Evolutionary conservation across 1,140 invertebrate species (phyloP).

Genomic region (Ips nitidus): DNA sequence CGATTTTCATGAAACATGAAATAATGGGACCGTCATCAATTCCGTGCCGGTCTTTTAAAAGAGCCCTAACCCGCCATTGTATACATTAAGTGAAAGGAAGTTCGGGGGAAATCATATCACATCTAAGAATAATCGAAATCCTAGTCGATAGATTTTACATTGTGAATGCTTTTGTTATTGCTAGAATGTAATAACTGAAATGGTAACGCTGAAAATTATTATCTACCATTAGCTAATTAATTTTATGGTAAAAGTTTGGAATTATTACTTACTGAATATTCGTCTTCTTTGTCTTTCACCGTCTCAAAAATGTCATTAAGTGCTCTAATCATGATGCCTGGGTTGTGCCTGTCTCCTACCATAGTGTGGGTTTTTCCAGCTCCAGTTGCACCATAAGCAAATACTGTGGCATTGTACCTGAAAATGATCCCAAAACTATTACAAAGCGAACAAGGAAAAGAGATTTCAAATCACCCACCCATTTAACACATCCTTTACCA

Average conservation of each 20-base stretch:
- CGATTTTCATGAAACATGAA: not conserved
- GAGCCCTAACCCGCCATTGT: not conserved
- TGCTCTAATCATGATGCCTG: conserved; percentile 86
- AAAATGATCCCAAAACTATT: conserved; percentile 16
- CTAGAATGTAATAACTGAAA: no score
- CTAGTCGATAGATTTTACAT: not conserved
- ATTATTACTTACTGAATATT: conserved; percentile 58
- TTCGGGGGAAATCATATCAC: not conserved
- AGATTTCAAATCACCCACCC: conserved; percentile 56
- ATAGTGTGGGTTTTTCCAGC: conserved; percentile 92
- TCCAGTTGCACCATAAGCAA: conserved; percentile 95
- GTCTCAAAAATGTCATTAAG: conserved; percentile 81
- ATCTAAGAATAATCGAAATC: conserved; percentile 6
- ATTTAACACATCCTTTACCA: conserved; percentile 84
- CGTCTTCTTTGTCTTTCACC: conserved; percentile 58
- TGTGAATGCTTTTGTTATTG: not conserved
- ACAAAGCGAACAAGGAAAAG: conserved; percentile 3
- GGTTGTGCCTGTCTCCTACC: conserved; percentile 71
- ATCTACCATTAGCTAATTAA: no score
- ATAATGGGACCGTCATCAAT: not conserved
- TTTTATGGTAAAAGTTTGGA: not conserved
- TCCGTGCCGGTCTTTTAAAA: not conserved
- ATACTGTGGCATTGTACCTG: conserved; percentile 90
- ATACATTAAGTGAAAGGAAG: not conserved
- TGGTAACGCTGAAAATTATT: no score